Evolutionary conservation across 2,113 vertebrate species (phyloP), one percentile per base, ranked within the genome.

Genomic region (Neodon shergylaensis): DNA sequence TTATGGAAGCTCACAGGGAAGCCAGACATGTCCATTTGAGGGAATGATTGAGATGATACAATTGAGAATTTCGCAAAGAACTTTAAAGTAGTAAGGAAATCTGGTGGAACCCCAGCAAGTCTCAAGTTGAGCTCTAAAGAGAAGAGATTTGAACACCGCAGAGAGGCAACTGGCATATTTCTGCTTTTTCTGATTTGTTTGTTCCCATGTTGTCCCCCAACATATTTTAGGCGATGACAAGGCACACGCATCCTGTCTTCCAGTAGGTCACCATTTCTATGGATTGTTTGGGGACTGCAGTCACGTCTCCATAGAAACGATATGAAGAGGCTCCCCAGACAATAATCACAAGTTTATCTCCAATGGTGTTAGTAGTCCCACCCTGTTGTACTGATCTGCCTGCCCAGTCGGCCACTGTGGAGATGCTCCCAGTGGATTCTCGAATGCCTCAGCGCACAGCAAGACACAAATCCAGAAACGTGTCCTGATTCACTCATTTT

Each of bases 271-370:
- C 78, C 88, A 49, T 87, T 95, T 91, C 74, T 77, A 26, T 42
- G 8, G 61, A 79, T 86, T 94, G 96, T 95, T 96, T 96, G 95
- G 78, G 93, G 78, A 94, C 91, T 76, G 66, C 91, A 96, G 87
- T 86, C 33, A 22, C n/a, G 91, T 90, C 83, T 97, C 91, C 91
- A 92, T 97, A 94, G 96, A 96, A 96, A 96, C 97, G 76, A 77
- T 42, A 66, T 52, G 89, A 94, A 79, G 72, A 88, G 54, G 92
- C 86, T 92, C 87, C 94, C 83, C 58, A 24, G 82, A 76, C 31
- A 44, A 81, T 72, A 85, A 47, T 90, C n/a, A 66, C 54, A 83
- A 72, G 26, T 13, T 84, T 76, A 92, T 52, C 61, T 81, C 72
- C 86, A 47, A 39, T 33, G 77, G 14, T 26, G 47, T 83, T 78